Base-by-base conservation (phyloP, 2,888 invertebrate species). In the Agonopterix alstromeriana region DNA sequence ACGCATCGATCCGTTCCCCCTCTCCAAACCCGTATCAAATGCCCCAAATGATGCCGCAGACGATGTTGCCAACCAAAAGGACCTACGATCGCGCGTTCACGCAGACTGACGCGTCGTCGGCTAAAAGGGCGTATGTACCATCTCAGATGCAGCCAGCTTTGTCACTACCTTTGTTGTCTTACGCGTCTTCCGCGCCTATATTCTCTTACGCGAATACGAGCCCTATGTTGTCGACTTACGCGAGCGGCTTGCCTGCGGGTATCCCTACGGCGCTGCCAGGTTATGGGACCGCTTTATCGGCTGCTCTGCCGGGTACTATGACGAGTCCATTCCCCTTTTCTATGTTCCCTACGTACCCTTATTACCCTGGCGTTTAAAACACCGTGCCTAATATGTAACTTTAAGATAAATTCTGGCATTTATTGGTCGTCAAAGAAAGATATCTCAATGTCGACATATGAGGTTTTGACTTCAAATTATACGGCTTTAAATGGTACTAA, bases 81-180 rank as follows among this genome's bases (percentile, higher is more conserved):
- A 90, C 90, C 0, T 94, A 94, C 82, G 94, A 94, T 42, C 91
- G 91, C 63, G 94, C 94, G 1, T 94, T 94, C 63, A 89, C 92
- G 1, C 89, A 89, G 9, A 87, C 78, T 1, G 81, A 83, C 4
- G 61, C 77, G 10, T 61, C 86, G 35, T 82, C 91, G n/a, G 83
- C 90, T 35, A 88, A 91, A 42, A 72, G 90, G 55, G 69, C 81
- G 55, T 85, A 90, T 47, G 61, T 78, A 8, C 77, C 70, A 0
- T 78, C 73, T 2, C 82, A 86, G 10, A 79, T 89, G 57, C 65
- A 83, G 8, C 82, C 82, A 0, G 60, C 75, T 0, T 66, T 76
- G 54, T 87, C 75, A n/a, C 70, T 77, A 0, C 90, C 91, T 0
- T 72, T 91, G 43, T 82, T 90, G 10, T 90, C 91, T n/a, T 91